A percentile compares a stretch with the other conserved stretches of the same genome.
Conservation (phyloP, 1,140 invertebrate species). For the Drosophila busckii region DNA sequence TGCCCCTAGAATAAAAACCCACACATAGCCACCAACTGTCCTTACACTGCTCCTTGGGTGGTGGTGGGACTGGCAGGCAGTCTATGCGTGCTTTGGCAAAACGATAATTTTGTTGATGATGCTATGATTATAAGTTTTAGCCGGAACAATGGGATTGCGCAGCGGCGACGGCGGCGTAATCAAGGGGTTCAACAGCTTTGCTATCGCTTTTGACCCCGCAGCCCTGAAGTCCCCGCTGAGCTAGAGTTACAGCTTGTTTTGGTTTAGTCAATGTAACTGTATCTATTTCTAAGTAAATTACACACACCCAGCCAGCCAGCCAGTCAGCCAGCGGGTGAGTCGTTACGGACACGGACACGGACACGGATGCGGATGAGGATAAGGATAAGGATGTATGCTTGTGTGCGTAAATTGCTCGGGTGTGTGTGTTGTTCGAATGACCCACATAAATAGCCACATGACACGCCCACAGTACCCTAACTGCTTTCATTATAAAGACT, state of each 20-base stretch:
- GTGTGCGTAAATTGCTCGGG: constrained; percentile 1
- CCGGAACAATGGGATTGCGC: constrained; percentile 39
- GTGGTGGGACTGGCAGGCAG: no score
- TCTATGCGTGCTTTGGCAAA: constrained; percentile 45
- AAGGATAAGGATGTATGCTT: not conserved
- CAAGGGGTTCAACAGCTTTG: no score
- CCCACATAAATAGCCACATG: constrained; percentile 66
- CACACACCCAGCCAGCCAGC: constrained; percentile 18
- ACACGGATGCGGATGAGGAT: constrained; percentile 13
- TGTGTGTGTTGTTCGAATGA: constrained; percentile 48
- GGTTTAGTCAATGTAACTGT: constrained; percentile 20
- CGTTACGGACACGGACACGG: not conserved
- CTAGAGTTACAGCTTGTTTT: no score
- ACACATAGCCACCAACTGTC: not conserved
- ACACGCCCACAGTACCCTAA: no score
- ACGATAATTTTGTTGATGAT: constrained; percentile 71
- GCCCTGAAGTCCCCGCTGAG: no score
- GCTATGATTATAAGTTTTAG: constrained; percentile 71
- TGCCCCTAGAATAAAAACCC: not conserved
- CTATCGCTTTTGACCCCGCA: no score
- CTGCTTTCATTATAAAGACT: no score
- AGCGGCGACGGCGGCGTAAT: constrained; percentile 38
- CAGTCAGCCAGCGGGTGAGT: no score
- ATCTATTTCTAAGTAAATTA: constrained; percentile 69
- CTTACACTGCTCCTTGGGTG: not conserved